Evolutionary conservation across 2,797 vertebrate genomes (phyloP).

Genomic region (Epinephelus coioides): DNA sequence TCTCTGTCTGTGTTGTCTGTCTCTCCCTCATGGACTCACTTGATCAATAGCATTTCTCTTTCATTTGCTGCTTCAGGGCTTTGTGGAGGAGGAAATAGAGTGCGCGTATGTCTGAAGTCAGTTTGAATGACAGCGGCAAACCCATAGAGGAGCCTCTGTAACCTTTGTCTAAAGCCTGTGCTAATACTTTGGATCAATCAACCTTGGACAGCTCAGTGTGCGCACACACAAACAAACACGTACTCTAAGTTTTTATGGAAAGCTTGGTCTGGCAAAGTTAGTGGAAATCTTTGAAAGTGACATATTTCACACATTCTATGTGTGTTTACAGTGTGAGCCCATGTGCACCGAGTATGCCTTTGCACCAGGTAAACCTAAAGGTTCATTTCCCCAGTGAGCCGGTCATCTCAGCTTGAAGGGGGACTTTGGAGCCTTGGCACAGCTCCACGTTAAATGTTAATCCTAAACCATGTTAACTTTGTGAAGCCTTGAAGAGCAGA

Average conservation of each 20-base stretch:
- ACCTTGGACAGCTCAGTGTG: slow-evolving; percentile 11
- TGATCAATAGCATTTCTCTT: slow-evolving; percentile 19
- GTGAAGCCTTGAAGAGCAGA: slow-evolving; percentile 14
- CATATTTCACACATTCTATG: neutral
- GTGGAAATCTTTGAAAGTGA: neutral
- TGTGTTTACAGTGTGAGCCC: neutral
- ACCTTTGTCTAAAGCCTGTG: slow-evolving; percentile 29
- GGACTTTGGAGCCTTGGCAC: slow-evolving; percentile 58
- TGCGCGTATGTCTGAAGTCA: slow-evolving; percentile 6
- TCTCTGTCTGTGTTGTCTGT: slow-evolving; percentile 8
- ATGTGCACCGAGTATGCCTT: neutral
- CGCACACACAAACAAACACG: slow-evolving; percentile 1
- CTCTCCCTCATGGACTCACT: neutral
- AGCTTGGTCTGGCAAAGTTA: neutral
- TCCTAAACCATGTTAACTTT: slow-evolving; percentile 29
- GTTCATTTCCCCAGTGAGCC: neutral
- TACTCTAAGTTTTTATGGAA: slow-evolving; percentile 9
- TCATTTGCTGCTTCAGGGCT: slow-evolving; percentile 9
- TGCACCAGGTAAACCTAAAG: slow-evolving; percentile 4
- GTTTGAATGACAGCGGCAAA: slow-evolving; percentile 28
- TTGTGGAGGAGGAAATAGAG: neutral
- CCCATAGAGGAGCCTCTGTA: slow-evolving; percentile 7
- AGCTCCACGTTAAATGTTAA: slow-evolving; percentile 50
- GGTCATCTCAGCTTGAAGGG: neutral
- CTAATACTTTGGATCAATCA: slow-evolving; percentile 27